Evolutionary conservation across 2,888 invertebrate genomes (phyloP).

Genomic region (Sinodicranocentrus sp.): DNA sequence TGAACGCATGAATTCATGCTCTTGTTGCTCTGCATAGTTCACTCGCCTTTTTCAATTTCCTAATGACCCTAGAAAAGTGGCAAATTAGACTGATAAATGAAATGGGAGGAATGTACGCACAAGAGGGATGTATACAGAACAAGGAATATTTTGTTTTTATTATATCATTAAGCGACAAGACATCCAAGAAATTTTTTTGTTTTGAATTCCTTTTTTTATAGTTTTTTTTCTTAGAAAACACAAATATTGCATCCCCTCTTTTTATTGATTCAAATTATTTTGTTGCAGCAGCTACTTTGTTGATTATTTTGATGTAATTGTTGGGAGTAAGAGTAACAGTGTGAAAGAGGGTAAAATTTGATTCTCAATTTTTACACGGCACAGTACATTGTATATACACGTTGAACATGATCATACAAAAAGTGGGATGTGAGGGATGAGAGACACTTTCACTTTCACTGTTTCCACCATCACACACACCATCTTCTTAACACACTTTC

Average conservation of each 20-base stretch:
- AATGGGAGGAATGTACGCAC: neutral
- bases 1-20: too few species aligned
- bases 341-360: conserved; percentile 38
- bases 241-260: neutral
- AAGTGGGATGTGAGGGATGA: too few species aligned
- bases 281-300: neutral
- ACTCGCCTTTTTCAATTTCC: too few species aligned
- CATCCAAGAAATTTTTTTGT: conserved; percentile 26
- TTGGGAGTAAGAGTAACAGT: conserved; percentile 9
- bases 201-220: conserved; percentile 6
- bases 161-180: conserved; percentile 34
- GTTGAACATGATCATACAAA: too few species aligned
- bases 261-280: neutral
- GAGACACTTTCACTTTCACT: too few species aligned
- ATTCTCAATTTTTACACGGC: neutral
- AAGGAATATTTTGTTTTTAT: conserved; percentile 27
- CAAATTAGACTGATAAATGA: too few species aligned
- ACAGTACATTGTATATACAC: too few species aligned
- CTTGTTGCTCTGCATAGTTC: too few species aligned
- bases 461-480: too few species aligned
- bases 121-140: neutral
- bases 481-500: too few species aligned
- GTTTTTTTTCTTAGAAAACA: conserved; percentile 14
- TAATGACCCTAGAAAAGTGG: too few species aligned
- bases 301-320: too few species aligned